Percentiles rank a stretch among this genome's conserved stretches.
Conservation (phyloP, 2,888 invertebrate genomes). For the Labia minor region DNA sequence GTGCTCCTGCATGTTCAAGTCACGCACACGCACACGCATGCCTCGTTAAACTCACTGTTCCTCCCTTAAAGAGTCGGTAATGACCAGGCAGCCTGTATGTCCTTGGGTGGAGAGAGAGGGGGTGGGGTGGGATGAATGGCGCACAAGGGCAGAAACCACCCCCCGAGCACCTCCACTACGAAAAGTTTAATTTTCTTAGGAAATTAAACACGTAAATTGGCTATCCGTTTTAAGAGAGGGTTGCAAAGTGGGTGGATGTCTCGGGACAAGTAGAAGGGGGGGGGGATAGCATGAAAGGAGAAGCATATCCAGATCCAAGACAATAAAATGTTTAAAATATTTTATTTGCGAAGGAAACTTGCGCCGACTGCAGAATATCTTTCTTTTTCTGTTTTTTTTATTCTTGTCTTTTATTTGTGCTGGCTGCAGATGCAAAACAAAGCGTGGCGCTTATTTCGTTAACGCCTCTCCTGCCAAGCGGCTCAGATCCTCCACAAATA, state of each 20-base stretch:
- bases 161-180: background rate
- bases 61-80: background rate
- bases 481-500: too few species aligned
- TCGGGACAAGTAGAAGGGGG: too few species aligned
- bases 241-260: background rate
- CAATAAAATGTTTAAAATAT: too few species aligned
- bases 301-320: too few species aligned
- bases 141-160: background rate
- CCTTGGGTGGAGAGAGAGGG: background rate
- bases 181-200: conserved; percentile 5
- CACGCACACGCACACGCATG: background rate
- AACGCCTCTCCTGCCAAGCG: too few species aligned
- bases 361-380: too few species aligned
- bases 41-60: background rate
- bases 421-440: too few species aligned
- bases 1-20: background rate
- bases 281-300: too few species aligned
- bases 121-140: background rate
- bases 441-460: too few species aligned
- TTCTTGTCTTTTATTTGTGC: too few species aligned
- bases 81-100: background rate
- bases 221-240: background rate
- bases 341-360: too few species aligned
- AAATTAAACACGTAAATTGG: conserved; percentile 13
- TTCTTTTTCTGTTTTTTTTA: too few species aligned